These are phyloP conservation scores for Enteromius fasciolatus DNA, from an alignment of 2,797 vertebrate species.

Conservation along the genomic window DNA sequence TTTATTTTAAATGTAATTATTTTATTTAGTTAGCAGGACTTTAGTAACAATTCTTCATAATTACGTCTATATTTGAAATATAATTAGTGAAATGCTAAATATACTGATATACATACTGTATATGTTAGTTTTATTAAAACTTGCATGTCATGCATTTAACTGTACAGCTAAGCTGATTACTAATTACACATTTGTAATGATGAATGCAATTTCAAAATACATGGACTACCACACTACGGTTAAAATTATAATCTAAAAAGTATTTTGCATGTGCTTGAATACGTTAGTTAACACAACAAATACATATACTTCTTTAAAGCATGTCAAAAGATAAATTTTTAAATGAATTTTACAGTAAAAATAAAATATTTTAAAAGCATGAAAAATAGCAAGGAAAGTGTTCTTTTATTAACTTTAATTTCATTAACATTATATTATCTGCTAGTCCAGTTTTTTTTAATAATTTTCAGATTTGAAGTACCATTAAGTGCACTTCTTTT, in stretches of 20 bases:
- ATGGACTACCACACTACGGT: not conserved
- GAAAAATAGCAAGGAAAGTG: not conserved
- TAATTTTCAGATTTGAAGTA: too few relatives aligned
- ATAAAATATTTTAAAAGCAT: not conserved
- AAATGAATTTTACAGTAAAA: not conserved
- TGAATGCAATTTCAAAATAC: not conserved
- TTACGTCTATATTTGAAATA: not conserved
- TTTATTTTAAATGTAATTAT: not conserved
- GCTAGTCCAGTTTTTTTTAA: not conserved
- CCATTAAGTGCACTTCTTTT: not conserved
- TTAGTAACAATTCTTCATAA: not conserved
- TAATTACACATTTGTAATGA: not conserved
- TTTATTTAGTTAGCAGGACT: not conserved
- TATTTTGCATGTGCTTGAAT: not conserved
- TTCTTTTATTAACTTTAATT: not conserved
- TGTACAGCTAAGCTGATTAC: not conserved
- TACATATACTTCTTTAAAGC: not conserved
- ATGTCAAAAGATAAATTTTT: not conserved
- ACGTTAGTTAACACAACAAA: not conserved
- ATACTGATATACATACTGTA: not conserved
- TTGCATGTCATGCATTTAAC: not conserved
- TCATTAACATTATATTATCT: not conserved
- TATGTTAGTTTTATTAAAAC: not conserved
- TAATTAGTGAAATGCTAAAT: not conserved
- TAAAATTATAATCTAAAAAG: not conserved